Percentiles rank a stretch among this genome's conserved stretches.
Conservation (phyloP, 2,113 vertebrate species). For the Chitala chitala region DNA sequence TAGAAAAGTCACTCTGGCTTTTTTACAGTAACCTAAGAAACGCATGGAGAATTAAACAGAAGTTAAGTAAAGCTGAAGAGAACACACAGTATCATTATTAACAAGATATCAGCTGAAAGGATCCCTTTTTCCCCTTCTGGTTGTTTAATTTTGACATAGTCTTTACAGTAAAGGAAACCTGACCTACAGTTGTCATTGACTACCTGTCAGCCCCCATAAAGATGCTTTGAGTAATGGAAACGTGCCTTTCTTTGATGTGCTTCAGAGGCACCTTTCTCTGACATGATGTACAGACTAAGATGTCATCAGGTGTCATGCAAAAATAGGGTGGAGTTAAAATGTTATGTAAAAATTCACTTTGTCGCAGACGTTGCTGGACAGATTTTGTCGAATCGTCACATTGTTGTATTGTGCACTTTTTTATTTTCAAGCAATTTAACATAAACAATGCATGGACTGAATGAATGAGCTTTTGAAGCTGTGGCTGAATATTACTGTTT, state of each 20-base stretch:
- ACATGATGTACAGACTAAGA: not conserved
- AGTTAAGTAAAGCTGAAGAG: not conserved
- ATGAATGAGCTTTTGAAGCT: no score
- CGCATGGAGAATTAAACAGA: no score
- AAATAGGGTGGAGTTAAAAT: no score
- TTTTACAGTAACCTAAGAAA: no score
- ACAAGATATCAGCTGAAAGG: not conserved
- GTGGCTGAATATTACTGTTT: no score
- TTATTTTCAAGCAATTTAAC: no score
- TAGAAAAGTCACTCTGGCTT: not conserved
- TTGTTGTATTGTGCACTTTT: no score
- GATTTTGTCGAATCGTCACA: not conserved
- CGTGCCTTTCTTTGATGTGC: not conserved
- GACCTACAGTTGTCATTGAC: conserved; percentile 16
- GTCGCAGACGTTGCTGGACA: not conserved
- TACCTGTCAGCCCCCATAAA: conserved; percentile 12
- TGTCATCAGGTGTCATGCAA: not conserved
- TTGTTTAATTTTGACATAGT: not conserved
- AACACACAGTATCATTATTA: not conserved
- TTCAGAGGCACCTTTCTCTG: no score
- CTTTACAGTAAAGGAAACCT: not conserved
- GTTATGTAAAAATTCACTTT: no score
- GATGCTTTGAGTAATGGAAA: conserved; percentile 9
- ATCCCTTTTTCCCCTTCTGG: not conserved
- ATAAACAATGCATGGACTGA: no score